Percentiles rank a stretch among this genome's conserved stretches.
phyloP scores from a whole-genome alignment of 2,113 vertebrate genomes.

The Camarhynchus parvulus region DNA sequence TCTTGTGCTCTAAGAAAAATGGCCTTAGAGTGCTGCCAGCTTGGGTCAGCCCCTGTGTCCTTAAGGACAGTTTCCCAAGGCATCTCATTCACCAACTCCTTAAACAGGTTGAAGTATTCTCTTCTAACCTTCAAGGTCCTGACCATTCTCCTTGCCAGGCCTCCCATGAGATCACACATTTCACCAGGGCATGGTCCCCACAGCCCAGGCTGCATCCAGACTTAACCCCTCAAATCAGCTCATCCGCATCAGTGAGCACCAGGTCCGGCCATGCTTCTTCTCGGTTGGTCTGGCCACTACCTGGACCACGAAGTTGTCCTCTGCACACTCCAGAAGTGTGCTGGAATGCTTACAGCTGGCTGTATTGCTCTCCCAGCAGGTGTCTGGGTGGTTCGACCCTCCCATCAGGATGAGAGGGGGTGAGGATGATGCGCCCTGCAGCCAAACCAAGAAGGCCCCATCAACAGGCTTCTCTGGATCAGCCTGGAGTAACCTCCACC shows the following conservation, averaged over 20 bases:
- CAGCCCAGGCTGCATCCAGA: background rate
- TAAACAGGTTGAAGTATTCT: rapidly evolving
- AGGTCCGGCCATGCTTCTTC: background rate
- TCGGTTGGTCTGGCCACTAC: background rate
- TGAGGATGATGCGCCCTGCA: background rate
- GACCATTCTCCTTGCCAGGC: background rate
- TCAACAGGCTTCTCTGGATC: background rate
- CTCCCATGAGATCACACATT: background rate
- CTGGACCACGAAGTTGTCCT: background rate
- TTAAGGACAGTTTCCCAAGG: background rate
- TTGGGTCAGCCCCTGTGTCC: rapidly evolving
- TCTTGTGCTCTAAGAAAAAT: background rate
- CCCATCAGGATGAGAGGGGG: background rate
- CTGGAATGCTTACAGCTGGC: background rate
- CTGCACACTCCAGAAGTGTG: background rate
- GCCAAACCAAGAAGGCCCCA: background rate
- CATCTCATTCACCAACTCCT: background rate
- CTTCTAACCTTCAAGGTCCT: background rate
- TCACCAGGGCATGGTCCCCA: background rate
- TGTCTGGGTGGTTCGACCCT: background rate
- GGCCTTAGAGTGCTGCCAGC: background rate
- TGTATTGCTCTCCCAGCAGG: background rate
- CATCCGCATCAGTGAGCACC: background rate
- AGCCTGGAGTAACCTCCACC: background rate
- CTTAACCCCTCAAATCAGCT: too few species aligned